Conservation (phyloP, 1,140 invertebrate species). For the Drosophila albomicans region DNA sequence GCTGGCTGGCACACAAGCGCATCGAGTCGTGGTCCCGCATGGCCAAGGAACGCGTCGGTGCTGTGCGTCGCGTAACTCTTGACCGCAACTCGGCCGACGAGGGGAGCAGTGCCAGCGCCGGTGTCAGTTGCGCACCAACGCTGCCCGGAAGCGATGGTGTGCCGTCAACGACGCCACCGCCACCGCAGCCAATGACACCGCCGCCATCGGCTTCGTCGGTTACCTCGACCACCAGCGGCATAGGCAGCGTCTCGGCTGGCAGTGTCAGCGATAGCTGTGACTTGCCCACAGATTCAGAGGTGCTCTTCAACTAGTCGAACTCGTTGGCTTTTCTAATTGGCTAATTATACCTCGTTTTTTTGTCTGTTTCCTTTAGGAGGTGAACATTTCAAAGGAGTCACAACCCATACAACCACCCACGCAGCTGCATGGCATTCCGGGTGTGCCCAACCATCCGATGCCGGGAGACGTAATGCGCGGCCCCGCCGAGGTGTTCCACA, state of each 20-base stretch:
- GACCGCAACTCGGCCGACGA: slow-evolving; percentile 87
- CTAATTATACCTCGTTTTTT: not conserved
- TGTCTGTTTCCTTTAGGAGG: slow-evolving; percentile 86
- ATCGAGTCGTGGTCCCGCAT: slow-evolving; percentile 90
- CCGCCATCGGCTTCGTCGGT: slow-evolving; percentile 82
- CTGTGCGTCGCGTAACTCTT: slow-evolving; percentile 86
- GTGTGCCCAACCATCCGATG: slow-evolving; percentile 52
- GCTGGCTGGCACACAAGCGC: slow-evolving; percentile 89
- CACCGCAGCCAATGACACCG: slow-evolving; percentile 84
- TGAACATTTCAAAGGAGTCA: slow-evolving; percentile 88
- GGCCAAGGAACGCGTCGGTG: slow-evolving; percentile 88
- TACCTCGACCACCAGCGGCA: slow-evolving; percentile 83
- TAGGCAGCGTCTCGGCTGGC: slow-evolving; percentile 78
- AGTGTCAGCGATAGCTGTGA: slow-evolving; percentile 84
- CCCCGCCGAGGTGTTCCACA: slow-evolving; percentile 77
- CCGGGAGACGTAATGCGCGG: slow-evolving; percentile 80
- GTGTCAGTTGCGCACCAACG: slow-evolving; percentile 51
- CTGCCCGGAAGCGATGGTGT: slow-evolving; percentile 42
- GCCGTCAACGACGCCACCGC: slow-evolving; percentile 75
- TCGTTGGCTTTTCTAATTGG: not conserved
- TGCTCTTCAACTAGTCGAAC: slow-evolving; percentile 23
- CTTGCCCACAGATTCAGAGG: slow-evolving; percentile 83
- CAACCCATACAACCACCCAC: slow-evolving; percentile 86
- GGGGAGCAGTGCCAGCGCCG: slow-evolving; percentile 40
- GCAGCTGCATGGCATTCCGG: slow-evolving; percentile 60